Base-by-base conservation (phyloP, 2,888 invertebrate genomes). In the Drosophila austrosaltans region DNA sequence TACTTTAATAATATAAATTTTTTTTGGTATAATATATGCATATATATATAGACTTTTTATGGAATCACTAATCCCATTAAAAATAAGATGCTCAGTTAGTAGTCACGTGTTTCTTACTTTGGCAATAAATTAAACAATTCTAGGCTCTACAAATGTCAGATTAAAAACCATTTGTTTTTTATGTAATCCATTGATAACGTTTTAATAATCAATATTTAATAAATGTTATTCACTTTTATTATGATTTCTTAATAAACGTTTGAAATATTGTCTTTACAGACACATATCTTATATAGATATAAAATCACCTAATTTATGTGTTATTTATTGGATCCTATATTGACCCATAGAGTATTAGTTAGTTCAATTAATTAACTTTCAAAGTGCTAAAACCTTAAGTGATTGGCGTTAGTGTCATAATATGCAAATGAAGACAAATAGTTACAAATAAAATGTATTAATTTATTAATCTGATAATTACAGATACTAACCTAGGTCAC, bases 401-500 rank as follows among this genome's bases (percentile, higher is more conserved):
- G 36, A 36, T 8, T 36, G 2, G 2, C 8, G 2, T 7, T 8
- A 8, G 8, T 36, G 10, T 8, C 8, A 22, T 20, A 22, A 48
- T 8, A 20, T 22, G 20, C 10, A 8, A 48, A 48, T 25, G 12
- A 36, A 8, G 10, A 8, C 2, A 8, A 36, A 36, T 8, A 36
- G 36, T 36, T 36, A 36, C 8, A 8, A 8, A 36, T 36, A 2
- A 32, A 32, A 32, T 32, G 6, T 32, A 32, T 22, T 48, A 48
- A 25, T 48, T 48, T 25, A 48, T 48, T 48, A 10, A 20, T 36
- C 10, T 36, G 8, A 8, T 36, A 36, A 36, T 36, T 48, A 48
- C 44, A 20, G 44, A 48, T 20, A 48, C 44, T 48, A 48, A 48
- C 48, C 48, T 48, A 48, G 48, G 48, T 48, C 48, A 48, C 22